Evolutionary conservation across 2,888 invertebrate species (phyloP), one percentile per base, ranked within the genome.

Genomic region (Cephonodes hylas): DNA sequence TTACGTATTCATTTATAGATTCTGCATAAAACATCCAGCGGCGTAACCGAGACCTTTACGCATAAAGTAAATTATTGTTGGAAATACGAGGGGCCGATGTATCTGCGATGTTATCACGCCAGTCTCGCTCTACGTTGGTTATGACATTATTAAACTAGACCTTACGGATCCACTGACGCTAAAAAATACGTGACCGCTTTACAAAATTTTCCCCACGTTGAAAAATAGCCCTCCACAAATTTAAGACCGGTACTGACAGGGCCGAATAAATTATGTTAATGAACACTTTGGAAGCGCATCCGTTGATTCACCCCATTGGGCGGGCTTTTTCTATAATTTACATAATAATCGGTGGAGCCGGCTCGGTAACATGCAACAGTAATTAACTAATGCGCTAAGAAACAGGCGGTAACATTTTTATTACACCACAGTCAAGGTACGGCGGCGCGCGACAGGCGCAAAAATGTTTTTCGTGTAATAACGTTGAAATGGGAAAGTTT

Each of bases 231-330:
- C 80, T 82, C 87, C 85, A 85, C 87, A 88, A 89, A 89, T 91
- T 90, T 89, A 86, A 88, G 86, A 81, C 82, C 87, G 84, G 84
- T 71, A 86, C 89, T 91, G 91, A 91, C 90, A 88, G 89, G 79
- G 76, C 73, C 84, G 89, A 88, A 91, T 91, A 91, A 89, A 90
- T 92, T 91, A 91, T 91, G 90, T 70, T 90, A 92, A 91, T 89
- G 89, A 89, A 86, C 81, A 83, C 82, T 89, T 89, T 85, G 83
- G 81, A 87, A 88, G 90, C 87, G 89, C 89, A 89, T 89, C 86
- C 81, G 84, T 83, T 84, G 85, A 88, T 89, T 84, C 82, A 72
- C 69, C 74, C 85, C 86, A 88, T 88, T 82, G 84, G 80, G 77
- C 67, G 73, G 71, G 67, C 76, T 78, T 84, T 85, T 85, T 84